Percentiles rank a stretch among this genome's conserved stretches.
Evolutionary conservation across 37 sponge, comb jelly and placozoan genomes (phyloP).

Genomic region (Spongilla lacustris): DNA sequence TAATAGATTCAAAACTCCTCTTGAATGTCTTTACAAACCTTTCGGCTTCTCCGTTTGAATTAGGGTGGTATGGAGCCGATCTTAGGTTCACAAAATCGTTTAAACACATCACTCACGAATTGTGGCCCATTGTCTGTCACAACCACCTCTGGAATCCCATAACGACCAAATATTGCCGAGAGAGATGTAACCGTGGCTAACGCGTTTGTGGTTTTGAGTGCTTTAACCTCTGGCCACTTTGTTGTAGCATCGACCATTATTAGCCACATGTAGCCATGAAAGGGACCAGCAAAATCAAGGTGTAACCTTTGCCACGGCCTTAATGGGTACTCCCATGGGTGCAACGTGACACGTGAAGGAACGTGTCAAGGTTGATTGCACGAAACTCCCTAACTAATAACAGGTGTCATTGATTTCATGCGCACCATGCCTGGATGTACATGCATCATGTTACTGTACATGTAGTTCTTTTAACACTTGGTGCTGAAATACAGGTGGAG

Average conservation of each 20-base stretch:
- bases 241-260: constrained; percentile 37
- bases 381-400: neutral
- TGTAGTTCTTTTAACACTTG: neutral
- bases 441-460: too few relatives aligned
- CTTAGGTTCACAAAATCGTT: constrained; percentile 15
- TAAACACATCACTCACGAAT: constrained; percentile 34
- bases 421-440: constrained; percentile 11
- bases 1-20: neutral
- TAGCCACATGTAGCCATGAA: constrained; percentile 2
- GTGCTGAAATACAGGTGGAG: neutral
- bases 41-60: constrained; percentile 41
- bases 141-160: constrained; percentile 22
- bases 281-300: constrained; percentile 25
- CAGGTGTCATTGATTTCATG: constrained; percentile 16
- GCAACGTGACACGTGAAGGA: neutral
- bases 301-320: constrained; percentile 38
- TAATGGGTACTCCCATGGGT: constrained; percentile 14
- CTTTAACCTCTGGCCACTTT: constrained; percentile 59
- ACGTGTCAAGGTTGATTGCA: neutral
- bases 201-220: constrained; percentile 19
- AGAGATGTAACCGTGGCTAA: neutral
- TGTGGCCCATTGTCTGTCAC: constrained; percentile 63
- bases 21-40: constrained; percentile 35
- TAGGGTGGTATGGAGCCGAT: constrained; percentile 40
- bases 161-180: constrained; percentile 20